These are phyloP conservation scores for Pammene fasciana DNA, from an alignment of 2,888 invertebrate genomes.

Conservation along the genomic window DNA sequence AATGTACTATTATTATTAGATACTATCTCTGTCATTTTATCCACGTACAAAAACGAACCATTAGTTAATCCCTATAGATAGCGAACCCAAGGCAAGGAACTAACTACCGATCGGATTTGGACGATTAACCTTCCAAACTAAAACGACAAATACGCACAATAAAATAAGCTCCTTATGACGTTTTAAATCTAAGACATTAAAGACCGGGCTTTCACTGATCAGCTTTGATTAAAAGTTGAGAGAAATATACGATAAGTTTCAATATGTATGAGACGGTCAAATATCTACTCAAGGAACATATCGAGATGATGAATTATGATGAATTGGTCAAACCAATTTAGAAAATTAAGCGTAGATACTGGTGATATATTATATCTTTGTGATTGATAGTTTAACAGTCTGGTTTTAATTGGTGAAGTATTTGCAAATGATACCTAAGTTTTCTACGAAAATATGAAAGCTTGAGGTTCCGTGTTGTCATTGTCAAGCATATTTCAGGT, in stretches of 20 bases:
- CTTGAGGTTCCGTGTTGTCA: no score
- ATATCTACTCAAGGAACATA: neutral
- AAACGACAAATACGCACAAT: neutral
- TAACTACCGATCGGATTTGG: constrained; percentile 17
- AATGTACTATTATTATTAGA: neutral
- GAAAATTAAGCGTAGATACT: neutral
- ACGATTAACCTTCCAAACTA: neutral
- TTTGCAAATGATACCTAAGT: neutral
- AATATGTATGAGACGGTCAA: constrained; percentile 1
- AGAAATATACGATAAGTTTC: constrained; percentile 14
- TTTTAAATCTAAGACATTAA: neutral
- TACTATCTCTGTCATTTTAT: constrained; percentile 8
- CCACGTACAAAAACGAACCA: constrained; percentile 1
- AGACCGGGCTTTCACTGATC: constrained; percentile 22
- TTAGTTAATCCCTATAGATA: constrained; percentile 13
- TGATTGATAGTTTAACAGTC: constrained; percentile 3
- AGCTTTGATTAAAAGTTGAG: constrained; percentile 25
- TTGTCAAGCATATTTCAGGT: no score
- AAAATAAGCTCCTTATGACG: neutral
- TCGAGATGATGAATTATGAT: constrained; percentile 17
- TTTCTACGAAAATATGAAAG: no score
- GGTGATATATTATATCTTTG: constrained; percentile 20
- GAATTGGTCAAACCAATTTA: constrained; percentile 3
- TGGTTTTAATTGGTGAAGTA: neutral
- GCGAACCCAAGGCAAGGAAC: constrained; percentile 9